Conservation (phyloP, 2,797 vertebrate species). For the Orestias chungarensis region DNA sequence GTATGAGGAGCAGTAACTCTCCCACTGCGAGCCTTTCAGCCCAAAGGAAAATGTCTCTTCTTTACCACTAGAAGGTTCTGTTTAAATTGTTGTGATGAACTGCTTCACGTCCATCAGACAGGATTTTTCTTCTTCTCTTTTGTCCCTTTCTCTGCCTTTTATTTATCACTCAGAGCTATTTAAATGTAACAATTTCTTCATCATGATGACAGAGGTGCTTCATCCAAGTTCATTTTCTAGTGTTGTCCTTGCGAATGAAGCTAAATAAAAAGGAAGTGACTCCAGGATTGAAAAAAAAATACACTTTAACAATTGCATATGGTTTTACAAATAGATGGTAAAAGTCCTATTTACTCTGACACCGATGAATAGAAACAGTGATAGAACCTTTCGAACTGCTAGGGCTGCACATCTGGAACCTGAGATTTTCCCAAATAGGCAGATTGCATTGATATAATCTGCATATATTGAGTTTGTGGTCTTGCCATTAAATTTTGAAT, state of each 20-base stretch:
- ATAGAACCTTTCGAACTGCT: too few relatives aligned
- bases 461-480: too few relatives aligned
- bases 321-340: not conserved
- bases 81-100: conserved; percentile 64
- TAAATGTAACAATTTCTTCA: conserved; percentile 12
- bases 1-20: conserved; percentile 52
- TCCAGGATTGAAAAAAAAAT: too few relatives aligned
- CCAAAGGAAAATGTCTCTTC: conserved; percentile 37
- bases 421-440: too few relatives aligned
- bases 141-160: conserved; percentile 6
- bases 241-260: not conserved
- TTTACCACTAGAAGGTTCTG: conserved; percentile 48
- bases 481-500: too few relatives aligned
- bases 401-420: too few relatives aligned
- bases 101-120: conserved; percentile 45
- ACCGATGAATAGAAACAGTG: not conserved
- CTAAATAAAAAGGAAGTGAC: not conserved
- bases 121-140: conserved; percentile 26
- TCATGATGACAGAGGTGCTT: conserved; percentile 9
- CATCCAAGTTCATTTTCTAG: not conserved
- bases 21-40: conserved; percentile 29
- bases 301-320: too few relatives aligned
- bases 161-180: conserved; percentile 27
- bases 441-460: too few relatives aligned
- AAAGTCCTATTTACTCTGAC: not conserved